A percentile compares a stretch with the other conserved stretches of the same genome.
Conservation (phyloP, 2,797 vertebrate genomes). For the Channa striata region DNA sequence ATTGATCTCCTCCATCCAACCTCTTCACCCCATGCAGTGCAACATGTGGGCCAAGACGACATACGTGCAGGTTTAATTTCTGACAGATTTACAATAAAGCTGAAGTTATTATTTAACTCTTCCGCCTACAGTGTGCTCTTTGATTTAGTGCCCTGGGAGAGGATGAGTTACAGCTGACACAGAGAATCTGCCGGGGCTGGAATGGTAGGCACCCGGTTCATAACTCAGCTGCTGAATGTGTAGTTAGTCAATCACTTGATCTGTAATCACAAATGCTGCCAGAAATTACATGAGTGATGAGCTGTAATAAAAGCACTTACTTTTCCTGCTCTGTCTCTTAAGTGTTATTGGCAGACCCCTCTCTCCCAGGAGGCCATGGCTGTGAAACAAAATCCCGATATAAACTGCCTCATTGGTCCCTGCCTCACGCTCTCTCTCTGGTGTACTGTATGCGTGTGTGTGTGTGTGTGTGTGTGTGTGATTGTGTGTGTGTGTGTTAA, state of each 20-base stretch:
- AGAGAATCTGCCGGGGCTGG: slow-evolving; percentile 79
- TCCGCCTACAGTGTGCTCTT: slow-evolving; percentile 73
- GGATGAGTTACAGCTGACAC: slow-evolving; percentile 85
- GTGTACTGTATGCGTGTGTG: slow-evolving; percentile 54
- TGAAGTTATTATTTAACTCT: slow-evolving; percentile 86
- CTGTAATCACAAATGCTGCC: slow-evolving; percentile 98
- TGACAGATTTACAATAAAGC: slow-evolving; percentile 85
- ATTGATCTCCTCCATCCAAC: slow-evolving; percentile 78
- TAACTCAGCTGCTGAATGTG: slow-evolving; percentile 94
- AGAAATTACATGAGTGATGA: slow-evolving; percentile 97
- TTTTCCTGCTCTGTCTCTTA: slow-evolving; percentile 87
- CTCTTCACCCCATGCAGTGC: slow-evolving; percentile 70
- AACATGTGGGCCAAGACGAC: slow-evolving; percentile 59
- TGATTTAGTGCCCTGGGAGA: slow-evolving; percentile 81
- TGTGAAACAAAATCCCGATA: slow-evolving; percentile 87
- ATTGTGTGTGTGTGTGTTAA: slow-evolving; percentile 55
- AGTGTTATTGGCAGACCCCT: slow-evolving; percentile 89
- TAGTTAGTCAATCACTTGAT: slow-evolving; percentile 99
- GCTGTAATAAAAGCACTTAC: slow-evolving; percentile 91
- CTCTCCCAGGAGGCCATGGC: slow-evolving; percentile 84
- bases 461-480: slow-evolving; percentile 45
- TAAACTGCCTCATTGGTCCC: slow-evolving; percentile 85
- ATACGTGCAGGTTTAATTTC: slow-evolving; percentile 79
- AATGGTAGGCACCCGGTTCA: slow-evolving; percentile 84
- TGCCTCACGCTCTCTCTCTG: slow-evolving; percentile 75